Base-by-base conservation (phyloP, 2,888 invertebrate species). In the Zele albiditarsus region DNA sequence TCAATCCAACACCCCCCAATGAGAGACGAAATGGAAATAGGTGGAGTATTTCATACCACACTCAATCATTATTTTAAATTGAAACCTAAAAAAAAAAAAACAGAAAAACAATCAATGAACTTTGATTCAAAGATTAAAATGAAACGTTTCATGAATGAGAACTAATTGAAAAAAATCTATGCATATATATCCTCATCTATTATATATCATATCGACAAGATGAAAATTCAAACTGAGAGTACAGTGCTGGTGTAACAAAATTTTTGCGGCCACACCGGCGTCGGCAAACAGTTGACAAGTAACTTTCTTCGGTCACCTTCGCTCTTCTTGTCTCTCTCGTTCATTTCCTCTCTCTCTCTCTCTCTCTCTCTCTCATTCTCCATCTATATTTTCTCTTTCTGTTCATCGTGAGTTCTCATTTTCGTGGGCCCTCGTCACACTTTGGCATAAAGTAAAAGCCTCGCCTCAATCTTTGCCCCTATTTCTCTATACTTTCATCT, bases 291-390 rank as follows among this genome's bases (percentile, higher is more conserved):
- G 23, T n/a, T 46, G 49, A 63, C 38, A 66, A 57, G 31, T 14
- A 69, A 69, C 69, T 69, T 69, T 69, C 69, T 69, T 69, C 38
- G 58, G 58, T 58, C 69, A 58, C 38, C 69, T 58, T 69, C 67
- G 49, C 28, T 67, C 49, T 49, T 28, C 28, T 49, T n/a, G 6
- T 46, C 46, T 53, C 46, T n/a, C 14, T n/a, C 46, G 4, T 46
- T 46, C n/a, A 16, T 20, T 53, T 8, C 16, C 49, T 20, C 49
- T 14, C 16, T 49, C 49, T 49, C 4, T 42, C 42, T 14, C 42
- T 46, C 46, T 46, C 20, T n/a, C 20, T 53, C n/a, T 53, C 10
- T 20, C 20, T n/a, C 5, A n/a, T 53, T 53, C 20, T 8, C 20
- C 53, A 8, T 53, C 20, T 2, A 27, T 27, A 60, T 60, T 27